These are phyloP conservation scores for Siniperca scherzeri DNA, from an alignment of 2,797 vertebrate genomes.

Conservation along the genomic window DNA sequence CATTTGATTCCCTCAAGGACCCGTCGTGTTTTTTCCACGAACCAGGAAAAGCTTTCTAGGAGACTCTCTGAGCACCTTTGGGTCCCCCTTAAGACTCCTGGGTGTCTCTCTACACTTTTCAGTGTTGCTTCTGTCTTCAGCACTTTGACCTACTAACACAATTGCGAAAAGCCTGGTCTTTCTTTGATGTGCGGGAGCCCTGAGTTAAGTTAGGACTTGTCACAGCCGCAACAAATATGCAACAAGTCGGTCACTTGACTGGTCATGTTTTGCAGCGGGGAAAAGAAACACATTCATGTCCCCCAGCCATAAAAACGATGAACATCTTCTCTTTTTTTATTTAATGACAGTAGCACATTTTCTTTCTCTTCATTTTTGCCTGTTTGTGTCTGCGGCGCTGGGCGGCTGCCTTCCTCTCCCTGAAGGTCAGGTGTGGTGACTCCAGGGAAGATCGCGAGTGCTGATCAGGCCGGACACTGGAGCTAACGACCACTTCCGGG, in stretches of 20 bases:
- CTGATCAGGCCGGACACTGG: neutral
- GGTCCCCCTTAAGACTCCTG: no score
- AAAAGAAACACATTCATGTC: neutral
- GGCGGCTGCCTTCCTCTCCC: neutral
- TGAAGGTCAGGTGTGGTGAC: neutral
- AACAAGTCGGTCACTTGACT: constrained; percentile 32
- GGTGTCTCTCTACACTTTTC: neutral
- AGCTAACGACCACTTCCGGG: neutral
- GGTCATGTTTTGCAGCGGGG: constrained; percentile 23
- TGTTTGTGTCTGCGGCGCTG: neutral
- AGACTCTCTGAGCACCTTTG: neutral
- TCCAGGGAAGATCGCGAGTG: neutral
- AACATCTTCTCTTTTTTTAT: neutral
- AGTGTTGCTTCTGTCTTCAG: neutral
- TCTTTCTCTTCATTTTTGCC: neutral
- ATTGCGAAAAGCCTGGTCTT: neutral
- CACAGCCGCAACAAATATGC: constrained; percentile 23
- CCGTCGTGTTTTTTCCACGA: neutral
- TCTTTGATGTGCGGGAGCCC: neutral
- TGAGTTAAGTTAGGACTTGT: neutral
- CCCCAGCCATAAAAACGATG: neutral
- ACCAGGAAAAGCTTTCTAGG: neutral
- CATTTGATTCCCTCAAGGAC: neutral
- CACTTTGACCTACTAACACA: neutral
- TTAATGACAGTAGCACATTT: neutral